These are phyloP conservation scores for Chaetura pelagica DNA, from an alignment of 2,113 vertebrate genomes.

Conservation along the genomic window DNA sequence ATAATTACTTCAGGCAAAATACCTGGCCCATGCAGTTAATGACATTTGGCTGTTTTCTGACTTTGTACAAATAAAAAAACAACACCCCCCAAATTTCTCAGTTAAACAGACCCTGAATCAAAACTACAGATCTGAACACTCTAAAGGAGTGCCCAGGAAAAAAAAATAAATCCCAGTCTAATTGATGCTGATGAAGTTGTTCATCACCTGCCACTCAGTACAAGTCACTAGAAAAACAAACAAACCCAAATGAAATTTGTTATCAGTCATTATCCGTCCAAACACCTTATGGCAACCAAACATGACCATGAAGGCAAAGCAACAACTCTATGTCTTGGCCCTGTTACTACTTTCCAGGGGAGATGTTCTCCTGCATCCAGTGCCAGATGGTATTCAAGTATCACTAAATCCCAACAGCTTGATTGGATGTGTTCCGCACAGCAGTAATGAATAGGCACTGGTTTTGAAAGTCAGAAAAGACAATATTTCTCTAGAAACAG, in stretches of 20 bases:
- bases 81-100: neutral
- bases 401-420: neutral
- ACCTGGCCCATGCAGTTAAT: neutral
- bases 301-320: neutral
- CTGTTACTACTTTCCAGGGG: neutral
- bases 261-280: neutral
- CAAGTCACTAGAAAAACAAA: neutral
- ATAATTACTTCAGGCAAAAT: neutral
- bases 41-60: neutral
- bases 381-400: neutral
- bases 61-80: neutral
- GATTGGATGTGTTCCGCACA: neutral
- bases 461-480: neutral
- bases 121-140: neutral
- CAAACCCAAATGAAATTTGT: neutral
- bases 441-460: rapidly evolving
- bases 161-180: neutral
- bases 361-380: neutral
- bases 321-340: neutral
- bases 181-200: neutral
- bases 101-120: neutral
- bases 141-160: neutral
- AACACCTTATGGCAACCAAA: neutral
- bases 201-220: neutral
- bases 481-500: neutral